Conservation (phyloP, 2,113 vertebrate genomes). For the Chunga burmeisteri region DNA sequence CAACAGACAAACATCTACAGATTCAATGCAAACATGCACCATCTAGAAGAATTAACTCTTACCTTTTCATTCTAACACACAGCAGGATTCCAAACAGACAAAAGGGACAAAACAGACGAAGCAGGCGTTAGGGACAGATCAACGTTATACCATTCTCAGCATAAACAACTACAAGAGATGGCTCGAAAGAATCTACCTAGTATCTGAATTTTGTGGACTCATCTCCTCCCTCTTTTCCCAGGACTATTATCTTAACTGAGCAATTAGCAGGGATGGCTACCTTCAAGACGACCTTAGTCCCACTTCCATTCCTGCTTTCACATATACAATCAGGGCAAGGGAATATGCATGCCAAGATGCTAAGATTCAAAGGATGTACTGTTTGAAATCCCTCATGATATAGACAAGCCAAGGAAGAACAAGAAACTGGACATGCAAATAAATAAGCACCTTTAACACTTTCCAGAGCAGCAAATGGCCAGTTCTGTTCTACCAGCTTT, state of each 20-base stretch:
- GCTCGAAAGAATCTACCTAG: neutral
- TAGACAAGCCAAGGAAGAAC: neutral
- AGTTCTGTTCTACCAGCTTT: neutral
- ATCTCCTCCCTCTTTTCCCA: neutral
- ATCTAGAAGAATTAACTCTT: conserved; percentile 89
- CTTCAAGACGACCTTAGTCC: neutral
- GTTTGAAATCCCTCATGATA: neutral
- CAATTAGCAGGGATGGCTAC: neutral
- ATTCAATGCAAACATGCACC: conserved; percentile 85
- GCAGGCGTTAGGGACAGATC: conserved; percentile 91
- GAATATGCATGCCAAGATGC: neutral
- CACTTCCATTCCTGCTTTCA: neutral
- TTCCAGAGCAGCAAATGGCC: neutral
- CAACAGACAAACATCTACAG: conserved; percentile 53
- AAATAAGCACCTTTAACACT: neutral
- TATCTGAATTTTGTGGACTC: neutral
- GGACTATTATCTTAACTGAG: neutral
- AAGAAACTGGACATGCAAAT: neutral
- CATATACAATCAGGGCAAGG: neutral
- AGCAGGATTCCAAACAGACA: conserved; percentile 98
- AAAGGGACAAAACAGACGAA: conserved; percentile 96
- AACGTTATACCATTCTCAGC: conserved; percentile 56
- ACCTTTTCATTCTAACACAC: conserved; percentile 99
- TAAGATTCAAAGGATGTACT: neutral
- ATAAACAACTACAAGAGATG: neutral